Evolutionary conservation across 2,113 vertebrate species (phyloP).

Genomic region (Anguilla japonica): DNA sequence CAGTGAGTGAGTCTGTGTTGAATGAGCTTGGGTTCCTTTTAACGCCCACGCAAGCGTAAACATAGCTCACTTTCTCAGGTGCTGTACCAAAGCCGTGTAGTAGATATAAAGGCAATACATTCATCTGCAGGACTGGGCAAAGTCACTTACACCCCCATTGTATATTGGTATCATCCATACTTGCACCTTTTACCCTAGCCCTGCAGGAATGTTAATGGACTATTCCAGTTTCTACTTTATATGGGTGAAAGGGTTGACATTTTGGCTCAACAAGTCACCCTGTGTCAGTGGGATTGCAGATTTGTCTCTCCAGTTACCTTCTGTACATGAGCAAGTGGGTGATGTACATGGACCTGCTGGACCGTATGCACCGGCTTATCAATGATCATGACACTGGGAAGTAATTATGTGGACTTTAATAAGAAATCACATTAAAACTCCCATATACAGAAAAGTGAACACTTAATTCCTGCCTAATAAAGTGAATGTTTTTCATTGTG

Average conservation of each 20-base stretch:
- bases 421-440: neutral
- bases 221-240: neutral
- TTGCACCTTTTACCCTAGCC: neutral
- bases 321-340: neutral
- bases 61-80: neutral
- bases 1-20: neutral
- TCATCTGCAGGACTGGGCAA: neutral
- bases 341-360: neutral
- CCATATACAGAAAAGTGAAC: neutral
- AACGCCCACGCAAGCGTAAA: neutral
- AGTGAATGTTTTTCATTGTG: slow-evolving; percentile 1
- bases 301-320: neutral
- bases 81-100: neutral
- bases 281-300: neutral
- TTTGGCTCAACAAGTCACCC: neutral
- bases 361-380: neutral
- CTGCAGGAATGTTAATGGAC: neutral
- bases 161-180: neutral
- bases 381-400: slow-evolving; percentile 8
- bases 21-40: neutral
- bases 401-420: slow-evolving; percentile 14
- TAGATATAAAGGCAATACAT: neutral
- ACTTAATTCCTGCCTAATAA: slow-evolving; percentile 5
- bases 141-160: neutral
- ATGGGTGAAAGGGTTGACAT: neutral